phyloP scores from a whole-genome alignment of 2,888 invertebrate genomes.

The Tupiocoris notatus region DNA sequence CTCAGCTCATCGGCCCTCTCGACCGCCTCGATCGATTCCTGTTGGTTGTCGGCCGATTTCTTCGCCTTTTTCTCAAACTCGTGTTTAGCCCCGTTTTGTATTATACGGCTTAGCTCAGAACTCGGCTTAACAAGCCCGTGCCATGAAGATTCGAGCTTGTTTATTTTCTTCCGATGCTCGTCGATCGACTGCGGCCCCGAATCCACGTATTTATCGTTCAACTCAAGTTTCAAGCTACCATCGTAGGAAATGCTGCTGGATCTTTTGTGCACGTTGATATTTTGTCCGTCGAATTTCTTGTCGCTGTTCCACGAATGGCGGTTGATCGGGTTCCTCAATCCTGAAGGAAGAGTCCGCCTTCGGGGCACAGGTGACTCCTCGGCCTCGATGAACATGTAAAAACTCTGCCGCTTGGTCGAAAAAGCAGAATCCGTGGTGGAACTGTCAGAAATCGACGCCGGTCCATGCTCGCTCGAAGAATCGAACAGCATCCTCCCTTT shows the following conservation, averaged over 20 bases:
- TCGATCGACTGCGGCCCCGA: conserved; percentile 18
- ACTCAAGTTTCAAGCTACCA: conserved; percentile 44
- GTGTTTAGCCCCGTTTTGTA: conserved; percentile 45
- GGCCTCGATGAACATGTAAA: conserved; percentile 58
- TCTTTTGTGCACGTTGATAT: conserved; percentile 54
- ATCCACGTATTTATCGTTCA: conserved; percentile 5
- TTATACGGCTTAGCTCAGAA: conserved; percentile 47
- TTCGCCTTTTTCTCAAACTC: conserved; percentile 45
- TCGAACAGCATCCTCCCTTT: conserved; percentile 48
- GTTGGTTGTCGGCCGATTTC: conserved; percentile 36
- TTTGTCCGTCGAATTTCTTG: conserved; percentile 47
- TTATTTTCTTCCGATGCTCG: conserved; percentile 26
- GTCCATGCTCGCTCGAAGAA: conserved; percentile 35
- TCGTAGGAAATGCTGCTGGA: conserved; percentile 56
- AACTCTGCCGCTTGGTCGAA: conserved; percentile 51
- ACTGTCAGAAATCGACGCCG: conserved; percentile 42
- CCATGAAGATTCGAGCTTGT: conserved; percentile 49
- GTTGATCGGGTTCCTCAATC: conserved; percentile 54
- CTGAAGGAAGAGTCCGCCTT: conserved; percentile 55
- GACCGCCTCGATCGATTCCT: conserved; percentile 28
- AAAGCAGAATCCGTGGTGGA: conserved; percentile 43
- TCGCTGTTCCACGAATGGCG: conserved; percentile 57
- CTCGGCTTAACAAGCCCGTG: conserved; percentile 49
- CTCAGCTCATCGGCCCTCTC: conserved; percentile 47
- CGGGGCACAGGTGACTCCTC: conserved; percentile 54